Percentiles rank a stretch among this genome's conserved stretches.
These are phyloP conservation scores for Trichopoda pennipes DNA, from an alignment of 2,888 invertebrate genomes.

Conservation along the genomic window DNA sequence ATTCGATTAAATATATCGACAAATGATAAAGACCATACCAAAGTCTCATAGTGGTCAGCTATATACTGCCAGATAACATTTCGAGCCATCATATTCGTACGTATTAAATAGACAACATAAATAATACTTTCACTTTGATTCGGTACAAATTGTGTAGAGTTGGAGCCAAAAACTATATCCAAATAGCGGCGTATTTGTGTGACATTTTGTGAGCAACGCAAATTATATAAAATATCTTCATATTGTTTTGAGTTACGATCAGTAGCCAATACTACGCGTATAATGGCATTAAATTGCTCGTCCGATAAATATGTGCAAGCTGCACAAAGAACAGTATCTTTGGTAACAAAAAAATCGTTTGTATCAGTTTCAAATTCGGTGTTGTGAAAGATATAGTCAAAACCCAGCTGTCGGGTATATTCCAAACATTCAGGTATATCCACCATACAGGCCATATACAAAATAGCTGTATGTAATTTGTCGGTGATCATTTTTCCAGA, in stretches of 20 bases:
- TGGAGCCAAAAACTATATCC: slow-evolving; percentile 74
- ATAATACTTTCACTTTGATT: slow-evolving; percentile 74
- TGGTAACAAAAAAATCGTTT: slow-evolving; percentile 71
- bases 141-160: slow-evolving; percentile 72
- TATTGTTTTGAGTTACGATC: slow-evolving; percentile 70
- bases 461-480: slow-evolving; percentile 67
- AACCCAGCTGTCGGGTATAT: slow-evolving; percentile 72
- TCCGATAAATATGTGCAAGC: slow-evolving; percentile 73
- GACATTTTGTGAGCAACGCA: slow-evolving; percentile 75
- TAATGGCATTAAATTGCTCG: slow-evolving; percentile 73
- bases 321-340: slow-evolving; percentile 74
- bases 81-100: slow-evolving; percentile 73
- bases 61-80: slow-evolving; percentile 75
- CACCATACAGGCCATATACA: slow-evolving; percentile 74
- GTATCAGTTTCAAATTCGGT: slow-evolving; percentile 65
- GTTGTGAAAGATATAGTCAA: slow-evolving; percentile 73
- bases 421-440: slow-evolving; percentile 76
- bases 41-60: slow-evolving; percentile 73
- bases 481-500: slow-evolving; percentile 52
- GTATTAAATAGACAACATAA: slow-evolving; percentile 74
- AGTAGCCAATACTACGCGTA: slow-evolving; percentile 69
- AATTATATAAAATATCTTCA: slow-evolving; percentile 76
- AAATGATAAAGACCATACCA: slow-evolving; percentile 72
- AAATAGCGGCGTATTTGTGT: slow-evolving; percentile 74
- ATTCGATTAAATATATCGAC: slow-evolving; percentile 74